Base-by-base conservation (phyloP, 2,113 vertebrate genomes). In the Tachysurus fulvidraco region DNA sequence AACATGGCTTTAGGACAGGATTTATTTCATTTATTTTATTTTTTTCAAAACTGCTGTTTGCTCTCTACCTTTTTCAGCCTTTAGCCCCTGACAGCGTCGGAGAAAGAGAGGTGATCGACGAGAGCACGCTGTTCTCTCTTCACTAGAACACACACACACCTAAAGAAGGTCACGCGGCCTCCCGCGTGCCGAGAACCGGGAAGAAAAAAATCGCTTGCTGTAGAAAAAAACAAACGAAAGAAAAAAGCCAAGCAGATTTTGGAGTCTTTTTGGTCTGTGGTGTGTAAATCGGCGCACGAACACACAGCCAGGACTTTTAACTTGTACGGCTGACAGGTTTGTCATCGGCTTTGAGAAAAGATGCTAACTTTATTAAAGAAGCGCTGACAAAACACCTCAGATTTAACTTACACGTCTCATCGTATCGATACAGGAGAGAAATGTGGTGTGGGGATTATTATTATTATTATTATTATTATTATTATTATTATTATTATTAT, bases 161-260 rank as follows among this genome's bases (percentile, higher is more conserved):
- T 28, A 80, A 79, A 85, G 76, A 85, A 85, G 84, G 84, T 85
- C 76, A 80, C 76, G 1, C 21, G 13, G 50, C 60, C 60, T 67
- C 62, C 74, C 50, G 74, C n/a, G 14, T 23, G 62, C 74, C 54
- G 62, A 85, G 44, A 65, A 16, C 84, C 57, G 76, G 12, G 41
- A 67, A 60, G 5, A 8, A 23, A 52, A 52, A 57, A 85, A 54
- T n/a, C 28, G 6, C 12, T 67, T 16, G 1, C 71, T 41, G 67
- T 30, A 10, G 64, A 28, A 60, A 80, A 80, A 64, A 82, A 52
- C 44, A 46, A 76, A 8, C 60, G 11, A 44, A 4, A 23, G 30
- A 25, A 52, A 21, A 57, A 28, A 80, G 2, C 5, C 1, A 73
- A 84, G 67, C 30, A 9, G 50, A 21, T 30, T 17, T 69, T 28